Base-by-base conservation (phyloP, 1,140 invertebrate genomes). In the Pemphigus obesinymphae region DNA sequence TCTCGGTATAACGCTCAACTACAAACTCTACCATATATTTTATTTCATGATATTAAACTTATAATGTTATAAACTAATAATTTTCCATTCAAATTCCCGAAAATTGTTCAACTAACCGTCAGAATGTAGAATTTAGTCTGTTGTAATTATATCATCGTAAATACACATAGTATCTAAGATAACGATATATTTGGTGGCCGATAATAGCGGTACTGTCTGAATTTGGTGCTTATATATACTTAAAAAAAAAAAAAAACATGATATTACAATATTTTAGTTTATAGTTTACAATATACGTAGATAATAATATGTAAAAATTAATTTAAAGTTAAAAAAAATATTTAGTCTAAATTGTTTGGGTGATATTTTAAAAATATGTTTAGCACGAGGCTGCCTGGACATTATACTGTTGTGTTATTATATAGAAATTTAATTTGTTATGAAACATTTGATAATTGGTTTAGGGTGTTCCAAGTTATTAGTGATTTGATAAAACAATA, bases 381-480 rank as follows among this genome's bases (percentile, higher is more conserved):
- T 80, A 61, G 37, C 13, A 55, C 26, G 53, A 78, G 53, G 53
- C 50, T 43, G 55, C 76, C 76, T 61, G 76, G 37, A 80, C 45
- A 31, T 61, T 80, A n/a, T n/a, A 80, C n/a, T 61, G 37, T 80
- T 55, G 53, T 80, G 55, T 80, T 55, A 43, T 80, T 61, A 17
- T 26, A 78, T 29, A 80, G 53, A 80, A 63, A 43, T 80, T 80
- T 80, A 80, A 80, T 80, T 80, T 80, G 76, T 80, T 61, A 80
- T 20, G 37, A 80, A 80, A 80, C 26, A 63, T 80, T 80, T 61
- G n/a, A 61, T 80, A 80, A 61, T 80, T 43, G 53, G 37, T 61
- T 80, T 40, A 58, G 55, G 37, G 55, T 29, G 40, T 80, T 45
- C 34, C 37, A 45, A 45, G 40, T 80, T 10, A 63, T 63, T 63